phyloP scores from a whole-genome alignment of 1,140 invertebrate genomes.

The Brachystomella parvula region DNA sequence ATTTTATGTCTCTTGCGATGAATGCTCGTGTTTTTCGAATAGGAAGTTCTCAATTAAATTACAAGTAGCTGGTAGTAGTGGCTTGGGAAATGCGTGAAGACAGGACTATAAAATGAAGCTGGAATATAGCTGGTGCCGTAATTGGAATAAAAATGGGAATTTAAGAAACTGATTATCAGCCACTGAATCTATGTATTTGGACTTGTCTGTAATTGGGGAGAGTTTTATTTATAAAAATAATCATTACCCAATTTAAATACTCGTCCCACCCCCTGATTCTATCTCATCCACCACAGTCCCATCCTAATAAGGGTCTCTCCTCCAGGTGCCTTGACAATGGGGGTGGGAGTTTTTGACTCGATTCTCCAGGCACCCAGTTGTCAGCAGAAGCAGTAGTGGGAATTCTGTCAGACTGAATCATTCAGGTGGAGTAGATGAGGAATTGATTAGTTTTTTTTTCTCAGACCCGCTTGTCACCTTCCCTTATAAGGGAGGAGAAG shows the following conservation, averaged over 20 bases:
- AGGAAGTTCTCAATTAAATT: not conserved
- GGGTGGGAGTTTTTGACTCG: not conserved
- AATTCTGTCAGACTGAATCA: not conserved
- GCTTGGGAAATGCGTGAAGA: not conserved
- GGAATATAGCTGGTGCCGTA: not conserved
- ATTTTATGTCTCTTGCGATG: not conserved
- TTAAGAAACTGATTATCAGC: not conserved
- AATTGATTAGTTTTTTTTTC: not conserved
- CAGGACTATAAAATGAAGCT: too few relatives aligned
- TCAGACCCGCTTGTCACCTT: not conserved
- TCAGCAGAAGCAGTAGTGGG: not conserved
- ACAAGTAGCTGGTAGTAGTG: not conserved
- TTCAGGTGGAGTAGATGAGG: not conserved
- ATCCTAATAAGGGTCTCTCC: not conserved
- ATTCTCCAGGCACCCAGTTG: not conserved
- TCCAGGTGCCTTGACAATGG: not conserved
- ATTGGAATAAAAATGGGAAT: not conserved
- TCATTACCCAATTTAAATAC: conserved; percentile 4
- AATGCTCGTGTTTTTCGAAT: not conserved
- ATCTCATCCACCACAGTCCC: not conserved
- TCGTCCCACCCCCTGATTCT: not conserved
- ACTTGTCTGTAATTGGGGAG: not conserved
- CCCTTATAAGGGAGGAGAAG: not conserved
- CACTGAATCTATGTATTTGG: not conserved
- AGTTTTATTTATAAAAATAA: conserved; percentile 1